Conservation (phyloP, 2,888 invertebrate species). For the Drosophila kambysellisi region DNA sequence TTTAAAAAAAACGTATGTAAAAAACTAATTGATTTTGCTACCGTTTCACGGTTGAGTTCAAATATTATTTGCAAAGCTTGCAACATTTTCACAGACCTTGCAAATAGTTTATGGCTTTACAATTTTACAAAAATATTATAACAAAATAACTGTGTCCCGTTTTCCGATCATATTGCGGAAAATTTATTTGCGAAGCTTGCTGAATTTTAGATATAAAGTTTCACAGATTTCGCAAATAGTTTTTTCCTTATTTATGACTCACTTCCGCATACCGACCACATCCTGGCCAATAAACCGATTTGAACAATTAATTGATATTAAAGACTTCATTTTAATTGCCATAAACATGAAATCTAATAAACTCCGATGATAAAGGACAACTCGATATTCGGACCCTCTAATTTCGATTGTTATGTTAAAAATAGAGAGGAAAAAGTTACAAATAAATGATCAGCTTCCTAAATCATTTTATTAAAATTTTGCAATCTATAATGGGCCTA, state of each 20-base stretch:
- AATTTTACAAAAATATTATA: not conserved
- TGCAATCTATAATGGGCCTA: not conserved
- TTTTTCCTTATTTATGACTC: not conserved
- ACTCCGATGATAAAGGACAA: not conserved
- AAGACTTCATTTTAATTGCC: not conserved
- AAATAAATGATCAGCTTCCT: too few species aligned
- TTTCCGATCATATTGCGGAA: not conserved
- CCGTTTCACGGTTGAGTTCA: not conserved
- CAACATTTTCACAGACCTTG: not conserved
- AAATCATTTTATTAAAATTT: not conserved
- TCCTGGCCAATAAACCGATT: not conserved
- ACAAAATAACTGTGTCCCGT: not conserved
- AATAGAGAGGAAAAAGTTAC: not conserved
- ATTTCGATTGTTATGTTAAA: not conserved
- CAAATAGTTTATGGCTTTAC: not conserved
- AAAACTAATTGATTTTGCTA: not conserved
- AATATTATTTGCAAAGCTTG: not conserved
- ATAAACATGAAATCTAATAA: not conserved
- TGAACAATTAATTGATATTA: not conserved
- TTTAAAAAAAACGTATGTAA: not conserved
- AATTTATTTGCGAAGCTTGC: not conserved
- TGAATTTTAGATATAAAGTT: not conserved
- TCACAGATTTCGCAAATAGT: not conserved
- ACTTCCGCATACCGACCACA: not conserved
- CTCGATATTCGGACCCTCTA: not conserved